A percentile compares a stretch with the other conserved stretches of the same genome.
Evolutionary conservation across 2,797 vertebrate genomes (phyloP).

Genomic region (Sus cebifrons): DNA sequence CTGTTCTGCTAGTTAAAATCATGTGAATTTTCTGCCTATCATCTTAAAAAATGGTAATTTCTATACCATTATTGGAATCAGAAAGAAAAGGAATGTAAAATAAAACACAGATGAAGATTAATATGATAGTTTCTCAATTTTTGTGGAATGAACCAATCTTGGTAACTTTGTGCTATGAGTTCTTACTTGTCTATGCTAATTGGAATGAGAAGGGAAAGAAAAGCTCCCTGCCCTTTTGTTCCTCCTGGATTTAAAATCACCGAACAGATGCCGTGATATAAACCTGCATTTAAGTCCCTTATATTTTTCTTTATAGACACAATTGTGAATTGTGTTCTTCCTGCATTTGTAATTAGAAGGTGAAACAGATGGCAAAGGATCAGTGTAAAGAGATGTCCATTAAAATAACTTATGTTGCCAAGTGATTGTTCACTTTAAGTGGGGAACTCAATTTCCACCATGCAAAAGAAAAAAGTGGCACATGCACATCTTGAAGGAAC

Average conservation of each 20-base stretch:
- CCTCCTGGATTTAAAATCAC: constrained; percentile 77
- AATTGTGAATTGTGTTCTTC: constrained; percentile 85
- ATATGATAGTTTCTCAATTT: constrained; percentile 38
- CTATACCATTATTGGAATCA: constrained; percentile 43
- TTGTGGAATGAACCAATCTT: neutral
- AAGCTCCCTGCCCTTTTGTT: constrained; percentile 64
- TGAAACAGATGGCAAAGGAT: constrained; percentile 87
- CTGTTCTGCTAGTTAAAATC: constrained; percentile 17
- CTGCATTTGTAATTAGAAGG: constrained; percentile 87
- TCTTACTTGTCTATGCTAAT: constrained; percentile 75
- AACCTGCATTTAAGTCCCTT: constrained; percentile 84
- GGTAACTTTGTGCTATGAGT: constrained; percentile 61
- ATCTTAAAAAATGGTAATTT: constrained; percentile 48
- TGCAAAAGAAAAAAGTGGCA: neutral
- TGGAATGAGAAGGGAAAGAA: constrained; percentile 46
- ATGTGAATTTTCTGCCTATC: neutral
- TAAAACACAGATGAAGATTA: constrained; percentile 41
- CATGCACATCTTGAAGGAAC: neutral
- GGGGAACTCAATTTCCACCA: constrained; percentile 40
- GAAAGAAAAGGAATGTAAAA: constrained; percentile 17
- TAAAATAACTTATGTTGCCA: constrained; percentile 83
- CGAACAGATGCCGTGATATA: constrained; percentile 83
- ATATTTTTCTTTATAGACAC: constrained; percentile 85
- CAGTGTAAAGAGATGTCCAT: constrained; percentile 83
- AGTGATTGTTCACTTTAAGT: constrained; percentile 60